phyloP scores from a whole-genome alignment of 2,113 vertebrate genomes.

The Podilymbus podiceps region DNA sequence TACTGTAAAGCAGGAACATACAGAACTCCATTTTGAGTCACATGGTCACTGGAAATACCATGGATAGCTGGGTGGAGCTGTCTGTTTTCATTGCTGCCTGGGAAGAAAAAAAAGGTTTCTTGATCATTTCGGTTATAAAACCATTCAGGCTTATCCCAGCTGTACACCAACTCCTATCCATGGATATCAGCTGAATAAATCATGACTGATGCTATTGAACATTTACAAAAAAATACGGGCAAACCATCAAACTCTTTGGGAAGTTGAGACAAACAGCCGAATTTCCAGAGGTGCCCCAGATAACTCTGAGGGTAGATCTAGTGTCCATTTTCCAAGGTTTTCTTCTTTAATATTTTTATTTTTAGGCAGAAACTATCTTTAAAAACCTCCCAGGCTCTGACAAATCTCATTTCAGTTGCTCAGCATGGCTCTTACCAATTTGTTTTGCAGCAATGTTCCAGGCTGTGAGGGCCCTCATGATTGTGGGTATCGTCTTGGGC shows the following conservation, averaged over 20 bases:
- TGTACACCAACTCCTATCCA: background rate
- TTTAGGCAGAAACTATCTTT: background rate
- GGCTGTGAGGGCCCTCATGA: constrained; percentile 88
- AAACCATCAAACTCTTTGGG: background rate
- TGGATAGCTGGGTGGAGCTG: background rate
- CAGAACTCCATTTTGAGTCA: background rate
- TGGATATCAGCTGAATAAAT: background rate
- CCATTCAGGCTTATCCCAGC: background rate
- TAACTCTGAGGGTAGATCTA: accelerated
- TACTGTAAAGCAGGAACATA: background rate
- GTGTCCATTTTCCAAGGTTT: background rate
- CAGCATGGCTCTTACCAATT: accelerated
- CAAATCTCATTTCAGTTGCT: background rate
- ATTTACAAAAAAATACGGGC: background rate
- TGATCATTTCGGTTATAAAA: background rate
- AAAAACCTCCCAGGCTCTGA: background rate
- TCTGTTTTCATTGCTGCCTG: background rate
- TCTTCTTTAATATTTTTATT: background rate
- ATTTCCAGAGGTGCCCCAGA: background rate
- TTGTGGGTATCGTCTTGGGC: constrained; percentile 84
- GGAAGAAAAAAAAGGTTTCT: background rate
- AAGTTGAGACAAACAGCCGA: background rate
- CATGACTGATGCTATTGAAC: accelerated
- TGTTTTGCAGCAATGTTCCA: constrained; percentile 83
- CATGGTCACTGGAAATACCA: background rate